A percentile compares a stretch with the other conserved stretches of the same genome.
Conservation (phyloP, 1,140 invertebrate species). For the Leguminivora glycinivorella region DNA sequence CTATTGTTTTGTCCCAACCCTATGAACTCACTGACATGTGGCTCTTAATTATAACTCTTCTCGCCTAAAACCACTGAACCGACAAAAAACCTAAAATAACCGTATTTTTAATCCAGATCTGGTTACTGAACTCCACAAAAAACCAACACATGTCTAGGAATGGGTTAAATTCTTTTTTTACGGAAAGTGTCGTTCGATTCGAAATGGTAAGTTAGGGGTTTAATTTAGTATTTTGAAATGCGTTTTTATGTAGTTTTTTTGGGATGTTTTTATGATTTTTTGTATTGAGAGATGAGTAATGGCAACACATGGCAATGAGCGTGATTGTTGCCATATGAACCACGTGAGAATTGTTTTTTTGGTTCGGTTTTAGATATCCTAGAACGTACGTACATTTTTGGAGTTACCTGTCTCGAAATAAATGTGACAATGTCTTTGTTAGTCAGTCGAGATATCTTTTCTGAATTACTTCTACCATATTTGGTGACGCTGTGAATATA, state of each 20-base stretch:
- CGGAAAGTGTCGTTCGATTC: slow-evolving; percentile 72
- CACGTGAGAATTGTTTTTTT: slow-evolving; percentile 70
- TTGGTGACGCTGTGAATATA: no score
- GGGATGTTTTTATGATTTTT: slow-evolving; percentile 24
- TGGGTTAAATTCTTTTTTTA: slow-evolving; percentile 67
- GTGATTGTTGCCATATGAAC: slow-evolving; percentile 53
- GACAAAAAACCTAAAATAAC: slow-evolving; percentile 75
- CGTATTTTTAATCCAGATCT: slow-evolving; percentile 73
- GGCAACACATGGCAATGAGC: slow-evolving; percentile 63
- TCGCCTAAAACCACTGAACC: slow-evolving; percentile 69
- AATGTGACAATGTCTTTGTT: neutral
- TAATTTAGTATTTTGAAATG: slow-evolving; percentile 67
- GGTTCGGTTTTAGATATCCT: slow-evolving; percentile 39
- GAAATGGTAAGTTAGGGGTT: slow-evolving; percentile 73
- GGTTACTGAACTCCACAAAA: slow-evolving; percentile 70
- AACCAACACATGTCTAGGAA: slow-evolving; percentile 73
- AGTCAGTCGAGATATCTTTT: neutral
- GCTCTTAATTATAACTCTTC: slow-evolving; percentile 73
- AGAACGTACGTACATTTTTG: slow-evolving; percentile 29
- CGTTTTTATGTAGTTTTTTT: slow-evolving; percentile 52
- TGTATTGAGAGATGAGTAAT: slow-evolving; percentile 59
- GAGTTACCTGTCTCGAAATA: neutral
- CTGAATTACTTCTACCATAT: no score
- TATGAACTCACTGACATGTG: slow-evolving; percentile 62
- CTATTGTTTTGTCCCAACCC: slow-evolving; percentile 31